These are phyloP conservation scores for Toxotes lorentzi DNA, from an alignment of 2,797 vertebrate species.

Conservation along the genomic window DNA sequence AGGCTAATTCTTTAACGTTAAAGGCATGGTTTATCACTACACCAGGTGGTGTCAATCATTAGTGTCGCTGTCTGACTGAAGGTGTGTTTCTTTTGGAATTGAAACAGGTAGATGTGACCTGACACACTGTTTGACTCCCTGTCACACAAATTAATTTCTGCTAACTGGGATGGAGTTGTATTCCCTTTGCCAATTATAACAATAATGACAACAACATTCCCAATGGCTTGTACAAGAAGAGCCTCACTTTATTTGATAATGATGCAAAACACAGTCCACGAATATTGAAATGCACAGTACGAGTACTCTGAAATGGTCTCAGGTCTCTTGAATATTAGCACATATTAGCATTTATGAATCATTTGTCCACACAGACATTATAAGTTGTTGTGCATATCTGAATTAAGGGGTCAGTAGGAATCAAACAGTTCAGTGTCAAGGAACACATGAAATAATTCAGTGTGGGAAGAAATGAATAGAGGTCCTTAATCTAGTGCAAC, in stretches of 20 bases:
- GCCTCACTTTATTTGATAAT: not conserved
- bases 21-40: not conserved
- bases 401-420: not conserved
- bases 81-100: not conserved
- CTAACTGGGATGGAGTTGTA: not conserved
- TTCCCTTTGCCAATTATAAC: slow-evolving; percentile 6
- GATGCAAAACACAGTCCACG: not conserved
- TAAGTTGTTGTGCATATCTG: not conserved
- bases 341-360: slow-evolving; percentile 14
- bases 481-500: not conserved
- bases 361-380: not conserved
- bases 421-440: not conserved
- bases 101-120: not conserved
- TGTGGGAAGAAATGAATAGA: not conserved
- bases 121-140: not conserved
- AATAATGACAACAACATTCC: not conserved
- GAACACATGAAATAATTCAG: not conserved
- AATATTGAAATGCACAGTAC: not conserved
- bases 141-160: not conserved
- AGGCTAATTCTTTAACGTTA: not conserved
- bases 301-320: not conserved
- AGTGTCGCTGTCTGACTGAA: not conserved
- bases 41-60: not conserved
- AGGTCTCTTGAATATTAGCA: not conserved
- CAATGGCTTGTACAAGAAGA: not conserved